Conservation (phyloP, 2,797 vertebrate genomes). For the Sebastolobus altivelis region DNA sequence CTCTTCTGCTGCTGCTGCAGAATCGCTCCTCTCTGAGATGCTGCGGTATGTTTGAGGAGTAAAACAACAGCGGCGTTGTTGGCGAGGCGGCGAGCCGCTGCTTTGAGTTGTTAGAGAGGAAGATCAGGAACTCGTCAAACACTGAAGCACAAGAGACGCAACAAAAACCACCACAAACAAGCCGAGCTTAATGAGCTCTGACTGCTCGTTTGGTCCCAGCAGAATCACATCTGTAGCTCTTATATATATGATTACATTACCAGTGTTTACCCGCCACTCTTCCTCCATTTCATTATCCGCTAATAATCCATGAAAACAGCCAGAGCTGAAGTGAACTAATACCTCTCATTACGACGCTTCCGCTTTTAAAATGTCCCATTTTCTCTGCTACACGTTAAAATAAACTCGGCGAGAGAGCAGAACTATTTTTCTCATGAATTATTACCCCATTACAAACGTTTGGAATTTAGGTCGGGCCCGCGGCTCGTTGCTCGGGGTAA, state of each 20-base stretch:
- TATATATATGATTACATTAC: constrained; percentile 2
- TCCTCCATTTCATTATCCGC: constrained; percentile 31
- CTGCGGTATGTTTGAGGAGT: not conserved
- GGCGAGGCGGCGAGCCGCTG: too few species aligned
- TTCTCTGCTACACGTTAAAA: constrained; percentile 59
- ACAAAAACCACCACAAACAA: not conserved
- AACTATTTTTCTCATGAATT: constrained; percentile 79
- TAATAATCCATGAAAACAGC: constrained; percentile 46
- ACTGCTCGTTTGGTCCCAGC: constrained; percentile 26
- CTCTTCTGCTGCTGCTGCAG: not conserved
- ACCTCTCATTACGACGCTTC: constrained; percentile 55
- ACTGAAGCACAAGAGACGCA: not conserved
- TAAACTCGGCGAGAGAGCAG: constrained; percentile 42
- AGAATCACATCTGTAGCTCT: constrained; percentile 9
- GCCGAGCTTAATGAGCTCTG: constrained; percentile 24
- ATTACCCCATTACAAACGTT: constrained; percentile 79
- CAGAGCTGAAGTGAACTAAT: constrained; percentile 42
- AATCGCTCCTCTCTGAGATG: not conserved
- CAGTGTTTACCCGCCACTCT: constrained; percentile 17
- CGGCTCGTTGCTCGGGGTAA: constrained; percentile 63
- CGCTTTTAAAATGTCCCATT: constrained; percentile 63
- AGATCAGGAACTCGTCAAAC: constrained; percentile 19
- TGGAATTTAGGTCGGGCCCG: constrained; percentile 71
- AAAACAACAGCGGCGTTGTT: not conserved
- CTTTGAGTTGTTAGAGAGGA: not conserved